These are phyloP conservation scores for Rutpela maculata DNA, from an alignment of 2,888 invertebrate species.

Conservation along the genomic window DNA sequence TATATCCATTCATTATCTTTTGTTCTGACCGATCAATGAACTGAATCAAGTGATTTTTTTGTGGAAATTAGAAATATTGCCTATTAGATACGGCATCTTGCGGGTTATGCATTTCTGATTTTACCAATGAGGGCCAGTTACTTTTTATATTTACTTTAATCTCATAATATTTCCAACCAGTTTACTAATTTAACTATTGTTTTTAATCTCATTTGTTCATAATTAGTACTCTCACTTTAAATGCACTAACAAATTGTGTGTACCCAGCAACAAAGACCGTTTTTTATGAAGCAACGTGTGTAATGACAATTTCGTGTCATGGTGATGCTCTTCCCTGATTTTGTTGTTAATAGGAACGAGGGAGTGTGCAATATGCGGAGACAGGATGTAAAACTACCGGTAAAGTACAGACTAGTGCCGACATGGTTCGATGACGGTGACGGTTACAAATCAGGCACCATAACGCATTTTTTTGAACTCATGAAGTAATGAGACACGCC, in stretches of 20 bases:
- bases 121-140: too few species aligned
- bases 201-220: too few species aligned
- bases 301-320: constrained; percentile 20
- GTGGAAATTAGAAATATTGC: too few species aligned
- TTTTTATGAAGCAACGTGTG: background rate
- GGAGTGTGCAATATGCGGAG: constrained; percentile 52
- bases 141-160: too few species aligned
- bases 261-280: background rate
- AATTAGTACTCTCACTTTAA: background rate
- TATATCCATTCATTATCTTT: too few species aligned
- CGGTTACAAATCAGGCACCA: constrained; percentile 66
- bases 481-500: constrained; percentile 13
- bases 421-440: constrained; percentile 63
- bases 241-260: background rate
- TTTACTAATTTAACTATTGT: too few species aligned
- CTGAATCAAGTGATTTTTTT: too few species aligned
- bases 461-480: constrained; percentile 58
- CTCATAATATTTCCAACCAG: too few species aligned
- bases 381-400: constrained; percentile 64
- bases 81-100: too few species aligned
- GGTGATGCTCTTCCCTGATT: constrained; percentile 22
- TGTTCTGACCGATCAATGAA: too few species aligned
- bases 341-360: constrained; percentile 27
- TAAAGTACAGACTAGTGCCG: constrained; percentile 65
- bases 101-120: too few species aligned